Conservation (phyloP, 2,113 vertebrate genomes). For the Myiozetetes cayanensis region DNA sequence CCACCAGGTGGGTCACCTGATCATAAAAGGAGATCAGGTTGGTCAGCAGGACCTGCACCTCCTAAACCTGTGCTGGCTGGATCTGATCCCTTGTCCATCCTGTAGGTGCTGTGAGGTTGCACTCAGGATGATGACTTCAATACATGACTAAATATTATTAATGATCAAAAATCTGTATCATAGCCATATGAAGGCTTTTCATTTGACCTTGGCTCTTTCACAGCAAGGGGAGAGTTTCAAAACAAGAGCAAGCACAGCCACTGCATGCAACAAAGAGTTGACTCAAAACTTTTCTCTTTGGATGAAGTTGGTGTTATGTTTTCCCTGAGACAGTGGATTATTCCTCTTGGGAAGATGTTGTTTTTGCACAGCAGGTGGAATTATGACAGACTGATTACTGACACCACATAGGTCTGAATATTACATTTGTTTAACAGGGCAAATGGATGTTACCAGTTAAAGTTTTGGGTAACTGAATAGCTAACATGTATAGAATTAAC, state of each 20-base stretch:
- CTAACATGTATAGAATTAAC: not conserved
- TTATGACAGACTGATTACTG: not conserved
- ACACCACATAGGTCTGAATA: not conserved
- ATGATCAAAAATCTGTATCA: not conserved
- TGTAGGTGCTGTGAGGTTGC: too few relatives aligned
- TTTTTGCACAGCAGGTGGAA: not conserved
- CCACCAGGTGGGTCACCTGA: too few relatives aligned
- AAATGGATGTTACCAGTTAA: not conserved
- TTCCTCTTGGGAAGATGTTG: not conserved
- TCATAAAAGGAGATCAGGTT: too few relatives aligned
- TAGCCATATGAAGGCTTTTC: not conserved
- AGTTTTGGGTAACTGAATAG: not conserved
- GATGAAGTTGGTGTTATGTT: not conserved
- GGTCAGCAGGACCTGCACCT: too few relatives aligned
- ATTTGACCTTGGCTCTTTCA: not conserved
- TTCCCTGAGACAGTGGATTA: not conserved
- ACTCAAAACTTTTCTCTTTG: not conserved
- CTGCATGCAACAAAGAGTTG: not conserved
- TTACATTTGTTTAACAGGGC: not conserved
- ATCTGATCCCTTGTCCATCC: too few relatives aligned
- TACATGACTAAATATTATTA: not conserved
- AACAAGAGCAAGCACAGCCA: not conserved
- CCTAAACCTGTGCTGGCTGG: too few relatives aligned
- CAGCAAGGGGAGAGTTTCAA: not conserved
- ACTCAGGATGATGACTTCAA: not conserved